Evolutionary conservation across 2,888 invertebrate species (phyloP), one percentile per base, ranked within the genome.

Genomic region (Macrosoma leucophasiata): DNA sequence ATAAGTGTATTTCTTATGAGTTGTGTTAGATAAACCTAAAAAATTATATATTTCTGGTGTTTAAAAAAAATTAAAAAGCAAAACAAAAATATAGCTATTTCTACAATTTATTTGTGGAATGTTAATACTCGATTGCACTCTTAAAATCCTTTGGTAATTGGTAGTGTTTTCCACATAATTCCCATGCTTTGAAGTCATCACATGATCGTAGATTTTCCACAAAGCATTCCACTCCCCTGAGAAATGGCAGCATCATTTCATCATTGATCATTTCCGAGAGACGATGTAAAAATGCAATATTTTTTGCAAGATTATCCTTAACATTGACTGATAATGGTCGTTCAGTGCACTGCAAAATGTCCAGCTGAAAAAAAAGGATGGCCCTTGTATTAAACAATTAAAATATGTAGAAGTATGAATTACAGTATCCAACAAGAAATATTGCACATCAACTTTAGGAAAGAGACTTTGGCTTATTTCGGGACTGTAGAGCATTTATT

Each of bases 101-200:
- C 59, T 62, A 60, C 41, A 49, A 38, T 63, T 60, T 59, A 58
- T 55, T 58, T 48, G 36, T 51, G 71, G 72, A 71, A 71, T 72
- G 71, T 73, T 62, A 84, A 63, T 81, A 84, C 46, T 84, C 79
- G 50, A 82, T 81, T 56, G 78, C 72, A 62, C 60, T 74, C 48
- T 74, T 77, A 40, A 84, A 84, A 43, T 78, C 78, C 49, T 82
- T 77, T 48, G 85, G 81, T 58, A 74, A 34, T 47, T 81, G 75
- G 37, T 68, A 63, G 32, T 72, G 68, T 55, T 76, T 79, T 24
- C 81, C 73, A 48, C 78, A 72, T 2, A 79, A 55, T 41, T 76
- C 77, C 84, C 84, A 85, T 24, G 84, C 84, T 45, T 81, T 79
- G 43, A 75, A 81, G 41, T 84, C 84, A 51, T 79, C 82, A 43